These are phyloP conservation scores for Drosophila malerkotliana DNA, from an alignment of 1,140 invertebrate species.

Conservation along the genomic window DNA sequence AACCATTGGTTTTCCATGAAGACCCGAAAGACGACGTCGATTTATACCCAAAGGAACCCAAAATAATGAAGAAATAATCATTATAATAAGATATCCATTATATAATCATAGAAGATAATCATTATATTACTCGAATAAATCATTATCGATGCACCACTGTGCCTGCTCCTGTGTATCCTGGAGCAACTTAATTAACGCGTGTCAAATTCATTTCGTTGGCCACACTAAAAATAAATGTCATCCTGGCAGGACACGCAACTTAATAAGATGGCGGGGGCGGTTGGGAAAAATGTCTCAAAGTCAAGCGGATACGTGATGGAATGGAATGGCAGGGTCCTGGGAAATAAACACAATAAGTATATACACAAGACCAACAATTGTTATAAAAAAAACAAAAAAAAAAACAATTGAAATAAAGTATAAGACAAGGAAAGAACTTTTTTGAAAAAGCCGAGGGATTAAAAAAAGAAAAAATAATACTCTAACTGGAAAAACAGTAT, in stretches of 20 bases:
- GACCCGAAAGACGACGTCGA: too few relatives aligned
- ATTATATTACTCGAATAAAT: not conserved
- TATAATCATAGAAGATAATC: too few relatives aligned
- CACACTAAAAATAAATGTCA: constrained; percentile 50
- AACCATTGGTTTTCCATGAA: too few relatives aligned
- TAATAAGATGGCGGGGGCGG: not conserved
- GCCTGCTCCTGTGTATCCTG: constrained; percentile 10
- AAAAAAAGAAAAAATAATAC: not conserved
- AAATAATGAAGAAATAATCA: too few relatives aligned
- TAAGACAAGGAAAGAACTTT: not conserved
- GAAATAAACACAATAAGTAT: not conserved
- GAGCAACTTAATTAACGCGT: constrained; percentile 73
- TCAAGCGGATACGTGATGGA: constrained; percentile 49
- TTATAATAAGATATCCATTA: too few relatives aligned
- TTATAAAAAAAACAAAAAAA: constrained; percentile 9
- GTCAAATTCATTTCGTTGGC: constrained; percentile 64
- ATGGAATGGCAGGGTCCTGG: constrained; percentile 8
- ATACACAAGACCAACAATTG: constrained; percentile 22
- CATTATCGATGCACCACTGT: constrained; percentile 1
- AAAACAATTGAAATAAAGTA: constrained; percentile 28
- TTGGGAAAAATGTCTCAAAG: constrained; percentile 20
- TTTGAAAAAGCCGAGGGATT: not conserved
- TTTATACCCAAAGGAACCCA: too few relatives aligned
- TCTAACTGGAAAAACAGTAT: not conserved
- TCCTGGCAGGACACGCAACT: constrained; percentile 40